Evolutionary conservation across 1,140 invertebrate species (phyloP).

Genomic region (Nebria ingens): DNA sequence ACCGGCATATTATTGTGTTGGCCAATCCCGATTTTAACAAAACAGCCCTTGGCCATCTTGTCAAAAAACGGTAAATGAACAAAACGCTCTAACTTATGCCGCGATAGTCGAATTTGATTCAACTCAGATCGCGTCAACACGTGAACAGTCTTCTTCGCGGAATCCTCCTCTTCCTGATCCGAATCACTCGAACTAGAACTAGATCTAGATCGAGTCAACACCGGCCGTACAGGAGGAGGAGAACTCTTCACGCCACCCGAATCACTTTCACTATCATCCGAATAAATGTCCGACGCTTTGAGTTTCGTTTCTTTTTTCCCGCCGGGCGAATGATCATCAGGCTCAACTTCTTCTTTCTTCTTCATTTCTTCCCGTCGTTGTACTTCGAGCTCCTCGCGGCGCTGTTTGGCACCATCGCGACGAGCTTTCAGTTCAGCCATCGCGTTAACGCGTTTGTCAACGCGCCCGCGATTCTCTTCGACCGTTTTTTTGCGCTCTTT

Average conservation of each 20-base stretch:
- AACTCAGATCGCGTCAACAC: slow-evolving; percentile 65
- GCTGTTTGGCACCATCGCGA: slow-evolving; percentile 56
- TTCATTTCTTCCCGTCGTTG: slow-evolving; percentile 38
- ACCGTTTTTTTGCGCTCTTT: slow-evolving; percentile 89
- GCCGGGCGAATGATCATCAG: slow-evolving; percentile 31
- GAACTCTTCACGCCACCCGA: slow-evolving; percentile 43
- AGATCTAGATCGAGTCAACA: slow-evolving; percentile 33
- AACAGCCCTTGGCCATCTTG: slow-evolving; percentile 82
- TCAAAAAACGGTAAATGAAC: slow-evolving; percentile 95
- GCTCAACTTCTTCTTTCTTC: slow-evolving; percentile 51
- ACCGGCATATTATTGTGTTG: slow-evolving; percentile 76
- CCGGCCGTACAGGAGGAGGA: slow-evolving; percentile 16
- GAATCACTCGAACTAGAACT: slow-evolving; percentile 38
- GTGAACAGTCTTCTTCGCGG: slow-evolving; percentile 27
- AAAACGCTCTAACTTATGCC: slow-evolving; percentile 88
- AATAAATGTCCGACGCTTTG: slow-evolving; percentile 92
- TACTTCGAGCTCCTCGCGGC: slow-evolving; percentile 42
- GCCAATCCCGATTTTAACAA: slow-evolving; percentile 93
- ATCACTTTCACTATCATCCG: slow-evolving; percentile 83
- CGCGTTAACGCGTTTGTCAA: slow-evolving; percentile 82
- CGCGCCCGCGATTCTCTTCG: slow-evolving; percentile 67
- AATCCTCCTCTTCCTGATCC: slow-evolving; percentile 36
- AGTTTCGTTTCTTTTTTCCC: slow-evolving; percentile 48
- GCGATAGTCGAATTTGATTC: slow-evolving; percentile 77
- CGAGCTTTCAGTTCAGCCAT: slow-evolving; percentile 84